Evolutionary conservation across 2,113 vertebrate genomes (phyloP), one percentile per base, ranked within the genome.

Genomic region (Gopherus flavomarginatus): DNA sequence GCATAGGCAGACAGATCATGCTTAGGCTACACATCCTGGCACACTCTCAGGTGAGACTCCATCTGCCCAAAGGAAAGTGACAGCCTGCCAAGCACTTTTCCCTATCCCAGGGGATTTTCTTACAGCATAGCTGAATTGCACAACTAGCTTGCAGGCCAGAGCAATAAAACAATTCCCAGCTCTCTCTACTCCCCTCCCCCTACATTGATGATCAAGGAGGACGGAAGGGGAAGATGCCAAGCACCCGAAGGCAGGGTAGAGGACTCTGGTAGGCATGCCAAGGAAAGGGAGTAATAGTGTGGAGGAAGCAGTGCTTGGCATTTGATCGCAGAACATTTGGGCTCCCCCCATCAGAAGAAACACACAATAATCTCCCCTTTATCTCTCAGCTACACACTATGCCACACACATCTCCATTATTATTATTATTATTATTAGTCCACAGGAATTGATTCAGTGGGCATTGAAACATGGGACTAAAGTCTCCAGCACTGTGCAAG

Each of bases 121-220:
- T 26, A 31, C 27, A 29, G 12, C 11, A 50, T 7, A 82, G n/a
- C 49, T 88, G 10, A 81, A 53, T 90, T 86, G 19, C 27, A n/a
- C n/a, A 49, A 16, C 7, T 21, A 78, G 10, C 59, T 1, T 16
- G 54, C 35, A 79, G 42, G 49, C 4, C 81, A 91, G 78, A 85
- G 44, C 2, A 56, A 84, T 29, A 81, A 14, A 79, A 14, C 42
- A 75, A 35, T 8, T 3, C 21, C 54, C 38, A 21, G 22, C 11
- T 91, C 6, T 13, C 81, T 35, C 29, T 35, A 6, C 27, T 80
- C n/a, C 42, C 8, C 53, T n/a, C 86, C 69, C 0, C 88, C 77
- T 0, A 1, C 81, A 78, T 11, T 38, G 77, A 0, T 0, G n/a
- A 1, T 2, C 0, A 1, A 31, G 62, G 31, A 5, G 0, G 0